Conservation (phyloP, 2,888 invertebrate species). For the Drosophila ustulata region DNA sequence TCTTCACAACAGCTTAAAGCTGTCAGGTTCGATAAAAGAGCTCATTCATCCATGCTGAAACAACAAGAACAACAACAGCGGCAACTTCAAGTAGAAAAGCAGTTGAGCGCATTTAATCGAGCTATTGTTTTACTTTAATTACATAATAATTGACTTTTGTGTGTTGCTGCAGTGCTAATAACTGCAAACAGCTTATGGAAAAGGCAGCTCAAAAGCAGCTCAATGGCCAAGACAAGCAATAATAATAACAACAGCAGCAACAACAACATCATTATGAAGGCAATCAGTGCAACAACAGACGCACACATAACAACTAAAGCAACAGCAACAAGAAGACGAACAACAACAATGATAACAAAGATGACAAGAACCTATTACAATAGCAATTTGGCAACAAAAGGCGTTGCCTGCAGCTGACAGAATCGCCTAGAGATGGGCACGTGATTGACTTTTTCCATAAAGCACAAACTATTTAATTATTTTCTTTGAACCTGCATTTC, state of each 20-base stretch:
- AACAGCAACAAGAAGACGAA: conserved; percentile 9
- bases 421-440: conserved; percentile 8
- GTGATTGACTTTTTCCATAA: neutral
- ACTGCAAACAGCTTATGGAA: conserved; percentile 67
- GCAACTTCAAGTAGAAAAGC: conserved; percentile 25
- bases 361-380: conserved; percentile 29
- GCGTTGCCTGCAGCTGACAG: conserved; percentile 51
- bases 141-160: conserved; percentile 73
- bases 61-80: too few species aligned
- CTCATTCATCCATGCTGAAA: conserved; percentile 16
- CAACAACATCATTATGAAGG: conserved; percentile 12
- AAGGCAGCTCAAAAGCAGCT: conserved; percentile 30
- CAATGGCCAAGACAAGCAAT: conserved; percentile 24
- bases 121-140: conserved; percentile 77
- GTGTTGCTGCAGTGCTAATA: conserved; percentile 58
- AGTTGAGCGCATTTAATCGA: conserved; percentile 61
- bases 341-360: conserved; percentile 31
- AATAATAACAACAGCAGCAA: conserved; percentile 11
- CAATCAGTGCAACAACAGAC: conserved; percentile 31
- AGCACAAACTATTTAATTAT: too few species aligned
- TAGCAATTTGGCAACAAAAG: conserved; percentile 62
- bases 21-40: neutral
- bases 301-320: neutral
- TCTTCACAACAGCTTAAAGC: neutral
- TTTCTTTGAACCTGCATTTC: too few species aligned